Percentiles rank a stretch among this genome's conserved stretches.
Conservation (phyloP, 2,888 invertebrate genomes). For the Hoplodrina blanda region DNA sequence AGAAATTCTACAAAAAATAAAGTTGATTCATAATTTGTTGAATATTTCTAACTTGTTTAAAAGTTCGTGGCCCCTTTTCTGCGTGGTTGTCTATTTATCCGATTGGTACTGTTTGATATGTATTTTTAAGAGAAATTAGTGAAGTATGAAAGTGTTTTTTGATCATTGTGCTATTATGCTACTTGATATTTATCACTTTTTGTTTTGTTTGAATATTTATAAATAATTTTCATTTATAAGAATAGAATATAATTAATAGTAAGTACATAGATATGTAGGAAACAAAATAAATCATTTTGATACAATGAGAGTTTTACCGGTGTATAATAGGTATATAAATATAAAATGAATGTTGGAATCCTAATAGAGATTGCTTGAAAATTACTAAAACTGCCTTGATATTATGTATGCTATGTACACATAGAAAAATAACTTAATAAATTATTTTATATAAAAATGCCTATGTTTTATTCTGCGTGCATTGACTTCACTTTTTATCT, state of each 20-base stretch:
- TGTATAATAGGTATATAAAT: conserved; percentile 41
- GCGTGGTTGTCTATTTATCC: conserved; percentile 37
- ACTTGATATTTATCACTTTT: conserved; percentile 39
- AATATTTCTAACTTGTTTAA: conserved; percentile 28
- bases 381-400: conserved; percentile 57
- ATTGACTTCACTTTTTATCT: neutral
- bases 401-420: conserved; percentile 52
- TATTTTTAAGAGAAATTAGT: conserved; percentile 50
- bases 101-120: conserved; percentile 47
- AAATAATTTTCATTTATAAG: conserved; percentile 58
- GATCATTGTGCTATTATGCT: conserved; percentile 36
- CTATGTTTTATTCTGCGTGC: neutral
- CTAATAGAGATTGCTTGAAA: conserved; percentile 54
- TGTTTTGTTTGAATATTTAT: conserved; percentile 62
- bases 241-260: conserved; percentile 13
- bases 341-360: conserved; percentile 44
- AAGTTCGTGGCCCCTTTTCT: conserved; percentile 20
- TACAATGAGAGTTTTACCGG: conserved; percentile 40
- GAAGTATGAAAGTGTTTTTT: conserved; percentile 48
- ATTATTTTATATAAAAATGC: conserved; percentile 57
- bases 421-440: conserved; percentile 58
- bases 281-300: conserved; percentile 51
- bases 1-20: conserved; percentile 94
- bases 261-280: conserved; percentile 42
- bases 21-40: conserved; percentile 22